A percentile compares a stretch with the other conserved stretches of the same genome.
These are phyloP conservation scores for Austrolebias charrua DNA, from an alignment of 2,797 vertebrate species.

Conservation along the genomic window DNA sequence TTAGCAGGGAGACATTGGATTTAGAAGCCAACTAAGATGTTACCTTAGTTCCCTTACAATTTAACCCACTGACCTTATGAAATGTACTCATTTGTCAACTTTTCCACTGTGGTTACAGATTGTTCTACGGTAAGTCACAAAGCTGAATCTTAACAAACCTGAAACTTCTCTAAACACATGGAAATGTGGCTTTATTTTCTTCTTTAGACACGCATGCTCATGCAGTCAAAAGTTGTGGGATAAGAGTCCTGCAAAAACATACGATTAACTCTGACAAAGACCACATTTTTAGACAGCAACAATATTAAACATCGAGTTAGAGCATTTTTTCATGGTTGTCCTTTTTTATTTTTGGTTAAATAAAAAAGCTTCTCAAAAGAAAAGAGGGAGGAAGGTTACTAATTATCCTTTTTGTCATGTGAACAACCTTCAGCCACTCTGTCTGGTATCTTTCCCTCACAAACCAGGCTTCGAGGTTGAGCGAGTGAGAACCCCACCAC, in stretches of 20 bases:
- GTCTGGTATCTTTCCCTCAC: conserved; percentile 78
- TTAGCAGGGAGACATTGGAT: conserved; percentile 47
- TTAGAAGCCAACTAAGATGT: conserved; percentile 64
- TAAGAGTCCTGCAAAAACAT: conserved; percentile 54
- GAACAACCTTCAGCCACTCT: conserved; percentile 70
- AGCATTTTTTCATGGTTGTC: conserved; percentile 47
- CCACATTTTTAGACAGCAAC: conserved; percentile 57
- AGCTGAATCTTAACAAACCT: conserved; percentile 59
- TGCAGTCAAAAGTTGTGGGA: conserved; percentile 62
- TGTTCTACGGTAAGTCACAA: conserved; percentile 66
- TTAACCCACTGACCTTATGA: conserved; percentile 67
- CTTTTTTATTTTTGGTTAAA: conserved; percentile 7
- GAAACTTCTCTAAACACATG: conserved; percentile 52
- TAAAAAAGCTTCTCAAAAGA: conserved; percentile 6
- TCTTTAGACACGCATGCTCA: conserved; percentile 30
- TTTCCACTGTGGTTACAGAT: conserved; percentile 70
- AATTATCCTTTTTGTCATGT: conserved; percentile 79
- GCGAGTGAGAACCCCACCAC: conserved; percentile 71
- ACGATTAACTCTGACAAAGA: conserved; percentile 57
- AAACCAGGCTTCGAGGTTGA: conserved; percentile 71
- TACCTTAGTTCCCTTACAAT: conserved; percentile 52
- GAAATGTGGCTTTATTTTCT: conserved; percentile 54
- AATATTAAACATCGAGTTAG: conserved; percentile 59
- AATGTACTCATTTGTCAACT: conserved; percentile 67
- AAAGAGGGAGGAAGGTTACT: conserved; percentile 63